Evolutionary conservation across 2,888 invertebrate species (phyloP).

Genomic region (Odiellus spinosus): DNA sequence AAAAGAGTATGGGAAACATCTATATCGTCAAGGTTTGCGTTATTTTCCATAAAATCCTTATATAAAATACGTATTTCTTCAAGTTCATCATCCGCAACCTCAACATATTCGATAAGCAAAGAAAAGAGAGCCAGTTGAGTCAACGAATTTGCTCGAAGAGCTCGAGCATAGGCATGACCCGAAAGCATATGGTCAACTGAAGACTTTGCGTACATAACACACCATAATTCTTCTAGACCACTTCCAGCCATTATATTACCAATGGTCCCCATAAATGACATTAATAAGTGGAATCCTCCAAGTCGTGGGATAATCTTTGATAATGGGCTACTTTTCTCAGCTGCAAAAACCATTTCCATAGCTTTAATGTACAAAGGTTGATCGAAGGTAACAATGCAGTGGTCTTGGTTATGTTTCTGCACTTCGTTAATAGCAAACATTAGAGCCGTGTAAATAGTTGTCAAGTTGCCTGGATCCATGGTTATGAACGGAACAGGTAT

Average conservation of each 20-base stretch:
- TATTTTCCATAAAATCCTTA: too few relatives aligned
- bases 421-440: constrained; percentile 5
- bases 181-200: constrained; percentile 14
- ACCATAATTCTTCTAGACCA: constrained; percentile 16
- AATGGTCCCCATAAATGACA: constrained; percentile 15
- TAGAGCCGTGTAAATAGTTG: constrained; percentile 13
- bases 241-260: too few relatives aligned
- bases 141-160: constrained; percentile 14
- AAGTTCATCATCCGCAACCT: background rate
- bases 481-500: constrained; percentile 13
- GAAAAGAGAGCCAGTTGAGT: constrained; percentile 3
- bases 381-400: constrained; percentile 14
- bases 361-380: constrained; percentile 16
- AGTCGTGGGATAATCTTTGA: constrained; percentile 8
- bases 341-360: constrained; percentile 11
- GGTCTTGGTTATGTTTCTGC: constrained; percentile 1
- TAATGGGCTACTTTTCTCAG: constrained; percentile 4
- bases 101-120: background rate
- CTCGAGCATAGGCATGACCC: constrained; percentile 15
- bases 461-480: constrained; percentile 9
- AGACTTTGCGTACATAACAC: constrained; percentile 10
- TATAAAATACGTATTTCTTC: background rate
- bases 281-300: constrained; percentile 16
- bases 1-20: too few relatives aligned
- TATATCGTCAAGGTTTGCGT: too few relatives aligned